phyloP scores from a whole-genome alignment of 2,888 invertebrate genomes.

The Cephus nigrinus region DNA sequence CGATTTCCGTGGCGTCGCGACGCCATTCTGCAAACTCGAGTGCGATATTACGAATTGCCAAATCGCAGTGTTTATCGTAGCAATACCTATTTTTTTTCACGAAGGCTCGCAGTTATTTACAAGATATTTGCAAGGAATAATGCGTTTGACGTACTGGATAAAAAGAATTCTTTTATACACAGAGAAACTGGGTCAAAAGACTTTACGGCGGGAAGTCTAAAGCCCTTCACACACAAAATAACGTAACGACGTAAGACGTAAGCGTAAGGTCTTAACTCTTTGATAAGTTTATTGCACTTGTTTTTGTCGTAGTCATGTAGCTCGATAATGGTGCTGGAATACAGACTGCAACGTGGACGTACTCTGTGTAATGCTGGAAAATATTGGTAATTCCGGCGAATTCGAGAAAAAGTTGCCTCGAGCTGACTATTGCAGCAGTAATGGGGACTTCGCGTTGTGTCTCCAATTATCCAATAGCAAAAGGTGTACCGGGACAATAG shows the following conservation, averaged over 20 bases:
- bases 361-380: neutral
- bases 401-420: constrained; percentile 25
- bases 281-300: neutral
- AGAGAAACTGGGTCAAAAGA: too few species aligned
- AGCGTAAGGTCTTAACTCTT: neutral
- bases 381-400: neutral
- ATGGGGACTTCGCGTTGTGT: constrained; percentile 33
- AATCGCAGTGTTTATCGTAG: neutral
- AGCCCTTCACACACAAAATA: too few species aligned
- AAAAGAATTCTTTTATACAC: neutral
- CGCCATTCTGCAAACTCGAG: neutral
- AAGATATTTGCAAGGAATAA: neutral
- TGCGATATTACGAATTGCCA: neutral
- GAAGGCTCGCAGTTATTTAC: neutral
- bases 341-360: neutral
- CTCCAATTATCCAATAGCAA: constrained; percentile 30
- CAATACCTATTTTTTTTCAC: too few species aligned
- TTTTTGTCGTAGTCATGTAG: neutral
- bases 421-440: constrained; percentile 36
- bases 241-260: too few species aligned
- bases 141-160: neutral
- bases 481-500: neutral
- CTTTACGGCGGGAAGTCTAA: too few species aligned
- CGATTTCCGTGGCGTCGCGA: neutral
- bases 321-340: neutral